A percentile compares a stretch with the other conserved stretches of the same genome.
Evolutionary conservation across 1,140 invertebrate genomes (phyloP).

Genomic region (Drosophila grimshawi): DNA sequence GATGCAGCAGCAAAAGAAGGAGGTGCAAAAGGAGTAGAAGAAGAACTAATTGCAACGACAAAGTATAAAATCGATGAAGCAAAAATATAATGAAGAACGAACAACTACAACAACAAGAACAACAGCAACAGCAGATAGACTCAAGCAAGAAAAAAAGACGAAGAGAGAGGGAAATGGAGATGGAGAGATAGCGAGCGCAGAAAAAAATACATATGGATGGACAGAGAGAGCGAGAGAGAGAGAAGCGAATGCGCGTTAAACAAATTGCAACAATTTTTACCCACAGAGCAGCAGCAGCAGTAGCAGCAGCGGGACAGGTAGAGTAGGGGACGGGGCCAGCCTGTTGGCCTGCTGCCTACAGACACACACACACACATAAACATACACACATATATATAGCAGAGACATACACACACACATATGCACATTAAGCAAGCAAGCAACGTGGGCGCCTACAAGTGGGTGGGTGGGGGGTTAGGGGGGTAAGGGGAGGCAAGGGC

Average conservation of each 20-base stretch:
- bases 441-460: constrained; percentile 80
- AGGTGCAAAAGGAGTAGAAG: constrained; percentile 57
- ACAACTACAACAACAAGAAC: constrained; percentile 61
- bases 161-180: constrained; percentile 23
- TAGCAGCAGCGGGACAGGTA: not conserved
- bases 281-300: constrained; percentile 14
- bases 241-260: constrained; percentile 61
- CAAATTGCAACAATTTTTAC: constrained; percentile 70
- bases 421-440: constrained; percentile 30
- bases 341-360: constrained; percentile 60
- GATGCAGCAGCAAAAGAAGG: constrained; percentile 39
- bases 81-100: constrained; percentile 62
- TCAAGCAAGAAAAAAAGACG: constrained; percentile 17
- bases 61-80: constrained; percentile 79
- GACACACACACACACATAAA: constrained; percentile 13
- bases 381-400: not conserved
- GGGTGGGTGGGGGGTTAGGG: constrained; percentile 34
- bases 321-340: constrained; percentile 45
- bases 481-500: constrained; percentile 18
- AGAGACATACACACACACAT: not conserved
- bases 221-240: constrained; percentile 23
- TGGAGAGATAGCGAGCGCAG: not conserved
- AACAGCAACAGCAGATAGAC: constrained; percentile 46
- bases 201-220: constrained; percentile 14
- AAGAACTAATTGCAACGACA: constrained; percentile 81